Evolutionary conservation across 1,140 invertebrate species (phyloP), one percentile per base, ranked within the genome.

Genomic region (Zaprionus lachaisei): DNA sequence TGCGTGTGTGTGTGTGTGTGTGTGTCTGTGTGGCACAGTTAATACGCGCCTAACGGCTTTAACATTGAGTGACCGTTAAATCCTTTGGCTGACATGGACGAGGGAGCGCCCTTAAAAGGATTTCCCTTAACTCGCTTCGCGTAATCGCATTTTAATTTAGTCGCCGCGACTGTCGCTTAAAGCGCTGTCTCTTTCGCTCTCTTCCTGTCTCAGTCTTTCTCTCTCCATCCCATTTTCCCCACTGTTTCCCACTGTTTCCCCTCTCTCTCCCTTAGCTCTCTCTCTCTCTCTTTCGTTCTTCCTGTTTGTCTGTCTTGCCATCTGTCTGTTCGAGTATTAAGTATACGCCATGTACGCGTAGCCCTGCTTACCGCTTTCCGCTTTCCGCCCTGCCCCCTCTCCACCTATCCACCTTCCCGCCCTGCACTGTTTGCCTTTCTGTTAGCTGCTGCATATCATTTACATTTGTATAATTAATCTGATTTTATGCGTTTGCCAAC

Each of bases 391-490:
- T 14, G 15, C 20, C 17, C 1, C 7, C 38, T 17, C 20, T 24
- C 4, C 17, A 1, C 26, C 6, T 9, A 12, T 24, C 15, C 28
- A 7, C 5, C 14, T 31, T 24, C 17, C 2, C n/a, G 15, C 41
- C 17, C 28, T 26, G 4, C 55, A 20, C 9, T 54, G 28, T 65
- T 65, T 65, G 44, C 15, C 37, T 20, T 47, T 41, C 28, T 65
- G 54, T 65, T 72, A 63, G 26, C 66, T 31, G 41, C 24, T 34
- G 26, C 11, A 58, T 67, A 49, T 62, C 47, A 69, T 73, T 66
- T 63, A 77, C 68, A 69, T 79, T 81, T 83, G 70, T 74, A 68
- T 83, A 78, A 83, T 83, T 80, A 80, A 83, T 84, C 81, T 77
- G 77, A 71, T 82, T 82, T 82, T 79, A 82, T 81, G 75, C 75